Evolutionary conservation across 2,113 vertebrate species (phyloP), one percentile per base, ranked within the genome.

Genomic region (Spilogale gracilis): DNA sequence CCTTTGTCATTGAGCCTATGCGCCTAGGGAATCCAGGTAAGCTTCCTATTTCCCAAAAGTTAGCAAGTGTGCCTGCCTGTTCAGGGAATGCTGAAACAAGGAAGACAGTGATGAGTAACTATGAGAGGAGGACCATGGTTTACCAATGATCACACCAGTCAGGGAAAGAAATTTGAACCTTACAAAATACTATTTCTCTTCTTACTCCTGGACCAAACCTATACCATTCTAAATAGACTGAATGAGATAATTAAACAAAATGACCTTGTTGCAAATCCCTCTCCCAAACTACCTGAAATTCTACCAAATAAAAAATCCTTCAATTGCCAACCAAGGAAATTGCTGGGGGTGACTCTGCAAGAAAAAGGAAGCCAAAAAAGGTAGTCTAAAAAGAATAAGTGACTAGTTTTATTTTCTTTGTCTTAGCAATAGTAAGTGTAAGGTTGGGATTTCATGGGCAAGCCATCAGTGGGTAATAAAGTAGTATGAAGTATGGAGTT

Each of bases 381-480:
- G 18, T 16, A 92, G 52, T 23, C 52, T 79, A 52, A 84, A 78
- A 73, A 73, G 71, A 73, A 9, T 12, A 7, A 93, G n/a, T 10
- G 25, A 12, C 30, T 89, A 13, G 18, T 45, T 92, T 65, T 89
- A 83, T 27, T 94, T 80, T 23, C 69, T 84, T 45, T 76, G 16
- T 9, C 32, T 96, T 74, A 80, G 9, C 32, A 61, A 85, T 78
- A 85, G 5, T 54, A 89, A 73, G 54, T 74, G 50, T 73, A 94
- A 92, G 84, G 38, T 56, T 92, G 32, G 20, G 11, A 95, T 71
- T 89, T 95, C 84, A 80, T 20, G 58, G 58, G 85, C n/a, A 84
- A 89, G 63, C 25, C 50, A 80, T 43, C 67, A 61, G 67, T 65
- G 50, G 45, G n/a, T n/a, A 86, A 78, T 54, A 87, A 81, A 27